Conservation (phyloP, 2,797 vertebrate species). For the Scleropages formosus region DNA sequence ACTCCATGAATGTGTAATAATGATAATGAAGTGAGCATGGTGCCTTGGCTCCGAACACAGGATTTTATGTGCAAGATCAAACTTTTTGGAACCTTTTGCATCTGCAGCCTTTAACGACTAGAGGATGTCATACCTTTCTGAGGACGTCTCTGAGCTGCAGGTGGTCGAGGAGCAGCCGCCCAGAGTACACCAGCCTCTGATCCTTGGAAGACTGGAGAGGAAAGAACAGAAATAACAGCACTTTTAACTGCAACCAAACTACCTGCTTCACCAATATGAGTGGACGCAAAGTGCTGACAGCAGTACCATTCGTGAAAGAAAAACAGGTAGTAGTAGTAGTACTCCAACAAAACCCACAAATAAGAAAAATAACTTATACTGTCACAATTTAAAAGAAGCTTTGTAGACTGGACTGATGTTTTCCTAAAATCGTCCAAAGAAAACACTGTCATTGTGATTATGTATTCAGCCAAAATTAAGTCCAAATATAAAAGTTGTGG, state of each 20-base stretch:
- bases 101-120: background rate
- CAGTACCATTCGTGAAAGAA: background rate
- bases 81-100: too few species aligned
- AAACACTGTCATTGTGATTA: too few species aligned
- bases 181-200: slow-evolving; percentile 95
- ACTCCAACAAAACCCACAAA: too few species aligned
- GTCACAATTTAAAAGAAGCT: too few species aligned
- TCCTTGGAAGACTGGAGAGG: slow-evolving; percentile 85
- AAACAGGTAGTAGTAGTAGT: too few species aligned
- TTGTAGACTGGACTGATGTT: too few species aligned
- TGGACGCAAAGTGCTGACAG: background rate
- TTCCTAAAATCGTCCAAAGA: too few species aligned
- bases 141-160: slow-evolving; percentile 91
- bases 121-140: slow-evolving; percentile 80
- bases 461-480: too few species aligned
- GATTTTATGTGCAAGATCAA: too few species aligned
- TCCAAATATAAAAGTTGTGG: too few species aligned
- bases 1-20: background rate
- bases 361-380: too few species aligned
- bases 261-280: background rate
- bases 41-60: too few species aligned
- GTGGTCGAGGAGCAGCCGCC: slow-evolving; percentile 90
- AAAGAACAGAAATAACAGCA: background rate
- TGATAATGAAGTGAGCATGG: background rate
- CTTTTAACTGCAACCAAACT: background rate